These are phyloP conservation scores for Cryptoblepharus egeriae DNA, from an alignment of 2,797 vertebrate genomes.

Conservation along the genomic window DNA sequence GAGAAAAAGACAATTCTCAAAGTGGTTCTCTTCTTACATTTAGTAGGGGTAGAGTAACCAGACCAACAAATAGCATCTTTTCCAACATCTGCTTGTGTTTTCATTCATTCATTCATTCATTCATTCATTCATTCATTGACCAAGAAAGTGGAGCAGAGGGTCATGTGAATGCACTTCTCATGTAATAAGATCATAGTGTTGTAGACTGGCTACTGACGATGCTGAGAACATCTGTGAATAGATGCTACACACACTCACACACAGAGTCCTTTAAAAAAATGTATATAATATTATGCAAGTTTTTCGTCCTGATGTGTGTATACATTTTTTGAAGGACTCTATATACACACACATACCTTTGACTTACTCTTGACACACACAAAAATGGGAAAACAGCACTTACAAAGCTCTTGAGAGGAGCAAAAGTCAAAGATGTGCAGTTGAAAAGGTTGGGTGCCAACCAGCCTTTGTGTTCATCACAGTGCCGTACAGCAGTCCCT, in stretches of 20 bases:
- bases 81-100: no score
- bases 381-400: slow-evolving; percentile 48
- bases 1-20: no score
- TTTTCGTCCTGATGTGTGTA: no score
- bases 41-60: no score
- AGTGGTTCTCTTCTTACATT: no score
- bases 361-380: neutral
- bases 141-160: neutral
- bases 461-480: slow-evolving; percentile 96
- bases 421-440: slow-evolving; percentile 90
- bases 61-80: no score
- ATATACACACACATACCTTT: neutral
- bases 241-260: neutral
- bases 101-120: no score
- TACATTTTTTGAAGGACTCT: no score
- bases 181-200: neutral
- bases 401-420: slow-evolving; percentile 86
- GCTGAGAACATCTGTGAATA: neutral
- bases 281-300: no score
- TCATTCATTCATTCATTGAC: neutral
- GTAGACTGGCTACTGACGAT: no score
- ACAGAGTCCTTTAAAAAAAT: no score
- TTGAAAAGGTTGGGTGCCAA: slow-evolving; percentile 94
- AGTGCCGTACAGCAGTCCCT: slow-evolving; percentile 95
- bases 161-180: neutral